A percentile compares a stretch with the other conserved stretches of the same genome.
Conservation (phyloP, 2,888 invertebrate species). For the Nomada hirtipes region DNA sequence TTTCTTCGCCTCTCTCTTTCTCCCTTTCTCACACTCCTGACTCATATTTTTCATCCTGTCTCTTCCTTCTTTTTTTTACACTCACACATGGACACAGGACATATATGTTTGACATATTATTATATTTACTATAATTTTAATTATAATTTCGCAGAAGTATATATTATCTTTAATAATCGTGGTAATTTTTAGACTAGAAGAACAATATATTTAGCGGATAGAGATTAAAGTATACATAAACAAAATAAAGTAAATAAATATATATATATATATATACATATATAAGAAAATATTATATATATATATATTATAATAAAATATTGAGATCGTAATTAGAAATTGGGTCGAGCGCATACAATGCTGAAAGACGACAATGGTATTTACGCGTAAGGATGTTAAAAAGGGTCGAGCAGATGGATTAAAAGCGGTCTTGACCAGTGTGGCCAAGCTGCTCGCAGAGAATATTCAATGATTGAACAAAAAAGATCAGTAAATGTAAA, state of each 20-base stretch:
- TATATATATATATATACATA: constrained; percentile 73
- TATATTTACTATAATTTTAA: constrained; percentile 76
- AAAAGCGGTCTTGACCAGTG: constrained; percentile 71
- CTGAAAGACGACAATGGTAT: constrained; percentile 72
- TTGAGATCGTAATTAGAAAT: constrained; percentile 81
- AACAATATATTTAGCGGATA: constrained; percentile 82
- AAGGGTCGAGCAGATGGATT: constrained; percentile 71
- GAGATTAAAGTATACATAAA: constrained; percentile 82
- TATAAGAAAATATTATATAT: constrained; percentile 18
- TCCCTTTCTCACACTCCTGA: background rate
- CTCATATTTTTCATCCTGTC: background rate
- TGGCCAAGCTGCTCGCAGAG: constrained; percentile 76
- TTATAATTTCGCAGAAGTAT: constrained; percentile 75
- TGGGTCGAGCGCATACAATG: constrained; percentile 80
- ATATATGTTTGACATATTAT: constrained; percentile 75
- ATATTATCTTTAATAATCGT: constrained; percentile 80
- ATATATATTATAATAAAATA: constrained; percentile 81
- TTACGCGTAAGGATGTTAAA: constrained; percentile 65
- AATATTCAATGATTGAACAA: constrained; percentile 80
- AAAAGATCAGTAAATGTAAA: constrained; percentile 82
- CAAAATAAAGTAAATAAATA: constrained; percentile 76
- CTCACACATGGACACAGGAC: constrained; percentile 66
- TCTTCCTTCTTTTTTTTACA: constrained; percentile 35
- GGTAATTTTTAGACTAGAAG: constrained; percentile 82
- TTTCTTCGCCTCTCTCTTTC: constrained; percentile 18